phyloP scores from a whole-genome alignment of 35 echinoderm and acorn worm genomes.

The Chiridota heheva region DNA sequence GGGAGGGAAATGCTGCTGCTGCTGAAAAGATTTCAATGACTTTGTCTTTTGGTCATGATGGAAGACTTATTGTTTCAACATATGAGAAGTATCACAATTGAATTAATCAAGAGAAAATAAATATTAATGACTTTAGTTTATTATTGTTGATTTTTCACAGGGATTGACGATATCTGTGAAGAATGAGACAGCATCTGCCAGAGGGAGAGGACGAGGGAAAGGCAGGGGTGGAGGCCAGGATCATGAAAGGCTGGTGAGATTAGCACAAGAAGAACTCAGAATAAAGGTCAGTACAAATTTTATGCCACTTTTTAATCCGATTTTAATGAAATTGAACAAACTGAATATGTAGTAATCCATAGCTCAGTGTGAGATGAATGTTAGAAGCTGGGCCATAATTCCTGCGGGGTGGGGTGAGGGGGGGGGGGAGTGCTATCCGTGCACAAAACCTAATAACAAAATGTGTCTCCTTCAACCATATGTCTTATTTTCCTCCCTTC shows the following conservation, averaged over 20 bases:
- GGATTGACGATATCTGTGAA: constrained; percentile 45
- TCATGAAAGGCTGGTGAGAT: constrained; percentile 34
- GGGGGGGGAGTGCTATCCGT: neutral
- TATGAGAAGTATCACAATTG: too few species aligned
- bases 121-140: too few species aligned
- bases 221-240: constrained; percentile 45
- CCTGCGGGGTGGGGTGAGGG: neutral
- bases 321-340: neutral
- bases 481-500: too few species aligned
- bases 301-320: neutral
- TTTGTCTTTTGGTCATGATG: too few species aligned
- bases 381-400: neutral
- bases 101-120: too few species aligned
- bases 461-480: too few species aligned
- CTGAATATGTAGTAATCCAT: neutral
- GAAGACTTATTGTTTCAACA: too few species aligned
- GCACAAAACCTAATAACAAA: too few species aligned
- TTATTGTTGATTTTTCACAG: too few species aligned
- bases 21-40: too few species aligned
- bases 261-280: constrained; percentile 48
- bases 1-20: too few species aligned
- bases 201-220: constrained; percentile 61
- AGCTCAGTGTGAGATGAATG: neutral
- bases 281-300: constrained; percentile 27
- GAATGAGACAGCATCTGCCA: constrained; percentile 34